Evolutionary conservation across 2,113 vertebrate genomes (phyloP).

Genomic region (Xenopus laevis): DNA sequence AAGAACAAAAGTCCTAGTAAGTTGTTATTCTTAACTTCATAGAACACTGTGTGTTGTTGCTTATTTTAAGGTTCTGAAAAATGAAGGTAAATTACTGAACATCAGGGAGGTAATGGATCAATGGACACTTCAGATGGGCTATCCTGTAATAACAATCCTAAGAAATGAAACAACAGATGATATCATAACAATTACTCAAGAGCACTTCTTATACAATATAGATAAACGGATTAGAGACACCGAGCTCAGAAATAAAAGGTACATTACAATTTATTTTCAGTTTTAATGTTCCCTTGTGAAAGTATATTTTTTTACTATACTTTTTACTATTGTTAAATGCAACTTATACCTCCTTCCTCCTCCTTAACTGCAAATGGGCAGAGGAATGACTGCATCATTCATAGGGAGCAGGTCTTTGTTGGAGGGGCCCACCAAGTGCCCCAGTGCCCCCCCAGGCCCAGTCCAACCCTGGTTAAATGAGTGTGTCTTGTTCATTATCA

Average conservation of each 20-base stretch:
- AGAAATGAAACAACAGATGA: constrained; percentile 79
- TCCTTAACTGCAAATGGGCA: no score
- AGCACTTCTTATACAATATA: constrained; percentile 88
- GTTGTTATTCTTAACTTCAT: no score
- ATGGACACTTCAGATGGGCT: constrained; percentile 98
- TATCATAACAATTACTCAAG: constrained; percentile 79
- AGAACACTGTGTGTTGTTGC: neutral
- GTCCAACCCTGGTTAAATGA: no score
- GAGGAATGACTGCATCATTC: no score
- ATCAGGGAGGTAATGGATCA: constrained; percentile 93
- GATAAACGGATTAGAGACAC: constrained; percentile 67
- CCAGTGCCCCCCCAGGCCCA: no score
- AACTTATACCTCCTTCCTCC: no score
- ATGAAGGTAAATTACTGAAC: constrained; percentile 87
- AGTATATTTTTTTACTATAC: no score
- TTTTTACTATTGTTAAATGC: no score
- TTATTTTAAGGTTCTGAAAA: constrained; percentile 79
- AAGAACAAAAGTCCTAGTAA: no score
- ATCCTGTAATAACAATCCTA: constrained; percentile 89
- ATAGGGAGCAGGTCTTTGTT: no score
- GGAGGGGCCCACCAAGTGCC: no score
- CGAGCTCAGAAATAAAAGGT: constrained; percentile 78
- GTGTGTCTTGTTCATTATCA: no score
- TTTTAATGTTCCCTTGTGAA: neutral
- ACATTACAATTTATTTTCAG: constrained; percentile 26